Evolutionary conservation across 2,888 invertebrate genomes (phyloP), one percentile per base, ranked within the genome.

Genomic region (Cephus spinipes): DNA sequence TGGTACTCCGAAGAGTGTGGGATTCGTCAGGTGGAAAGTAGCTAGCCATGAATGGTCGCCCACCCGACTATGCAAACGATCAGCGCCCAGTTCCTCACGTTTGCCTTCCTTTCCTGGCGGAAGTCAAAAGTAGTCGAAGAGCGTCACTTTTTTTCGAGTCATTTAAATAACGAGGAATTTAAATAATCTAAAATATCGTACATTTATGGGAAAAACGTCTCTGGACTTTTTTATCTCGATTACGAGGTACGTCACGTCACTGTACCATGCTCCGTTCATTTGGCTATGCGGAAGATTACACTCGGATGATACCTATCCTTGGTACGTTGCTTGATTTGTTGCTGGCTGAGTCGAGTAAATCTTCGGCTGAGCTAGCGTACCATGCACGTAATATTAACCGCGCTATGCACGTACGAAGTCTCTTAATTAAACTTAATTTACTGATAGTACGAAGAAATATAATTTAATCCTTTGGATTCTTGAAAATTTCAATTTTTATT

Each of bases 281-380:
- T 55, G 55, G 75, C 79, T 82, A 80, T 80, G 80, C 81, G 83
- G 83, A 83, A 83, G 83, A 77, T 69, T 23, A 23, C 23, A 23
- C 75, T 75, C 12, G 69, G 79, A 80, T 79, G 79, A 80, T 79
- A 76, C 23, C 23, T 23, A 55, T 36, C 9, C 55, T 23, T 55
- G 71, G 12, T 71, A 71, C 79, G 84, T 79, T 79, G 75, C 73
- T 85, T 85, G 86, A 87, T 86, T 87, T 85, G 85, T 84, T 81
- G 78, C 80, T 79, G 76, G 76, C 76, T 76, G 77, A 73, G 79
- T 77, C 76, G 79, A 79, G 83, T 83, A 83, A 84, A 84, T 84
- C 83, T 82, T 76, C 73, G 35, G 69, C 23, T 55, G 6, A 55
- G 55, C 23, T 23, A 55, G 55, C 9, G 55, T 23, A 55, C 55